A percentile compares a stretch with the other conserved stretches of the same genome.
phyloP scores from a whole-genome alignment of 2,113 vertebrate genomes.

The Tylochromis polylepis region DNA sequence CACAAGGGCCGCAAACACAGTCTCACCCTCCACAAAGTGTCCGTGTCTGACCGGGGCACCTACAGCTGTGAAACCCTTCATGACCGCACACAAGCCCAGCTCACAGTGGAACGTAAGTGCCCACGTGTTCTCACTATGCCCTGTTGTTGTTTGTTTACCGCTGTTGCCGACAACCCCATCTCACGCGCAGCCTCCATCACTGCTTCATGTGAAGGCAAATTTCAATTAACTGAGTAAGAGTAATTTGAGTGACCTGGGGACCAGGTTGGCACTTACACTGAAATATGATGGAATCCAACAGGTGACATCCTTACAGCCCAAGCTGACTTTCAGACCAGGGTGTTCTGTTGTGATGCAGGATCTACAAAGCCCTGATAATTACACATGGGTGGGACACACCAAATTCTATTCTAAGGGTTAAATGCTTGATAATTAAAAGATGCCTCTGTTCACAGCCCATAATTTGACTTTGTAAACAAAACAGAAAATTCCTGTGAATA shows the following conservation, averaged over 20 bases:
- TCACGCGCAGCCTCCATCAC: background rate
- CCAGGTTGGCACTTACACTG: constrained; percentile 37
- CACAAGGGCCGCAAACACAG: constrained; percentile 71
- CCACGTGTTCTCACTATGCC: constrained; percentile 54
- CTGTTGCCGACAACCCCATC: constrained; percentile 22
- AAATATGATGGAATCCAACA: constrained; percentile 61
- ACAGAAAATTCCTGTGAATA: no score
- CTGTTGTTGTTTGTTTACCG: constrained; percentile 66
- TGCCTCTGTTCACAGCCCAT: background rate
- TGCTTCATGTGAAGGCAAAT: constrained; percentile 45
- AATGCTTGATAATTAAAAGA: background rate
- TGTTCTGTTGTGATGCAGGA: constrained; percentile 47
- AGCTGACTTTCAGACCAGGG: background rate
- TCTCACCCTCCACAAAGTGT: constrained; percentile 77
- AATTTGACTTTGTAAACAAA: background rate
- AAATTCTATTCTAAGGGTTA: background rate
- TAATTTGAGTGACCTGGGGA: constrained; percentile 57
- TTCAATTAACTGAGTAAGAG: constrained; percentile 61
- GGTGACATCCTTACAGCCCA: constrained; percentile 44
- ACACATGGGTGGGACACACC: background rate
- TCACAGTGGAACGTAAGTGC: constrained; percentile 88
- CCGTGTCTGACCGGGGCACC: constrained; percentile 79
- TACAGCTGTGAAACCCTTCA: constrained; percentile 94
- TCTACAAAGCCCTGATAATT: constrained; percentile 30
- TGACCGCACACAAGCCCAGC: constrained; percentile 85